Evolutionary conservation across 2,888 invertebrate genomes (phyloP).

Genomic region (Pammene fasciana): DNA sequence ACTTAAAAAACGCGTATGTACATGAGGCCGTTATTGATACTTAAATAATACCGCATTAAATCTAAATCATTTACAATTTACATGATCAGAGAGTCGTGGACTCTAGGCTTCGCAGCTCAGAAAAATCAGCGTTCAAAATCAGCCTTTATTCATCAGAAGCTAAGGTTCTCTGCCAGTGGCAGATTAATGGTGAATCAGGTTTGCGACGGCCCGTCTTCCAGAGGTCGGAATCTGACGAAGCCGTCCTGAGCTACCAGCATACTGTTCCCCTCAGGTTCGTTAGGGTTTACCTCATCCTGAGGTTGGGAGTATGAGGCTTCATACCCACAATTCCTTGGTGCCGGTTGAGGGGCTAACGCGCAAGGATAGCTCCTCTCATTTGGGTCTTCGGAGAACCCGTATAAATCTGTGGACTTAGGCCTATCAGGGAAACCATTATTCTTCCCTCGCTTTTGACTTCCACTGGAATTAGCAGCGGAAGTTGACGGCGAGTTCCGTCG

Average conservation of each 20-base stretch:
- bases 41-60: slow-evolving; percentile 58
- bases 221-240: slow-evolving; percentile 91
- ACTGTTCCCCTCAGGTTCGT: slow-evolving; percentile 83
- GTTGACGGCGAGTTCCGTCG: slow-evolving; percentile 76
- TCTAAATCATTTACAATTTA: slow-evolving; percentile 76
- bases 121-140: slow-evolving; percentile 44
- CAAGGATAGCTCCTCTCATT: slow-evolving; percentile 74
- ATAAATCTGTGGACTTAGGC: slow-evolving; percentile 84
- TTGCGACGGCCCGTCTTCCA: slow-evolving; percentile 82
- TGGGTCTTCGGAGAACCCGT: slow-evolving; percentile 81
- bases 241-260: slow-evolving; percentile 96
- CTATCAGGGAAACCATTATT: slow-evolving; percentile 84
- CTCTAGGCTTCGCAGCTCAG: slow-evolving; percentile 28
- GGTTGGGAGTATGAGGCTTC: slow-evolving; percentile 82
- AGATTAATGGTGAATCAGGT: slow-evolving; percentile 78
- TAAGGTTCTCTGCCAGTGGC: slow-evolving; percentile 71
- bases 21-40: slow-evolving; percentile 69
- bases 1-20: slow-evolving; percentile 73
- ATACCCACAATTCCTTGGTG: slow-evolving; percentile 75
- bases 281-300: slow-evolving; percentile 78
- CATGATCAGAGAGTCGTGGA: slow-evolving; percentile 52
- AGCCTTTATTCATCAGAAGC: slow-evolving; percentile 63
- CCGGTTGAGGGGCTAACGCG: slow-evolving; percentile 78
- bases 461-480: slow-evolving; percentile 75
- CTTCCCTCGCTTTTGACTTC: slow-evolving; percentile 80